Evolutionary conservation across 2,113 vertebrate species (phyloP).

Genomic region (Hemiprocne comata): DNA sequence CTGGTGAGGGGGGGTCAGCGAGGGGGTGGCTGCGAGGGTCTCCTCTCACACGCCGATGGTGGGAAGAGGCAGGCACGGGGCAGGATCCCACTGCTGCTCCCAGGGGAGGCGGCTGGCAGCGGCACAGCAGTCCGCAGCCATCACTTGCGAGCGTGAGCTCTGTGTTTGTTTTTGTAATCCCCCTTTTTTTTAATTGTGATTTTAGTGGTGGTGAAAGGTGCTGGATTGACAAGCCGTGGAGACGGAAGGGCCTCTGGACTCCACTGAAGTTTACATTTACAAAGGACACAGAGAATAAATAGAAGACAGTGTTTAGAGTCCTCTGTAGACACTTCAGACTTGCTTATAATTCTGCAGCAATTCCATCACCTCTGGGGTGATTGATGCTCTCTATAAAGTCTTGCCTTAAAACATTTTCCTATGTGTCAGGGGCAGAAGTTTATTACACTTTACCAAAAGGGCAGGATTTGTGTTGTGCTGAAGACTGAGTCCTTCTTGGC

Average conservation of each 20-base stretch:
- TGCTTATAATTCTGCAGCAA: constrained; percentile 73
- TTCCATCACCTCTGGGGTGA: constrained; percentile 65
- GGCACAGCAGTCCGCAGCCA: neutral
- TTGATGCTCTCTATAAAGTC: constrained; percentile 70
- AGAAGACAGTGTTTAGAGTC: constrained; percentile 74
- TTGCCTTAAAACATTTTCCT: constrained; percentile 68
- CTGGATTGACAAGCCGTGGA: constrained; percentile 62
- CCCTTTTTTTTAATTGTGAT: constrained; percentile 52
- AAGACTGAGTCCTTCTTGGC: constrained; percentile 26
- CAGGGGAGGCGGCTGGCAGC: neutral
- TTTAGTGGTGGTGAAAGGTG: constrained; percentile 64
- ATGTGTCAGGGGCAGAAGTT: constrained; percentile 51
- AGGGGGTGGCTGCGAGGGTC: neutral
- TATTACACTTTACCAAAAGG: constrained; percentile 41
- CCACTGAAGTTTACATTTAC: constrained; percentile 71
- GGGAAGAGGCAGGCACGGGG: accelerated
- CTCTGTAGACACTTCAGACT: constrained; percentile 74
- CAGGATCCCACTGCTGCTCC: neutral
- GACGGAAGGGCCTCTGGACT: constrained; percentile 63
- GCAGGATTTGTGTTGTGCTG: constrained; percentile 12
- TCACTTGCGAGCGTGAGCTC: neutral
- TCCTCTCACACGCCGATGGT: accelerated
- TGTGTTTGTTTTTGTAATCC: constrained; percentile 72
- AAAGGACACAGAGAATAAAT: constrained; percentile 72
- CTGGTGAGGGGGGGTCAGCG: accelerated